These are phyloP conservation scores for Phortica magna DNA, from an alignment of 2,888 invertebrate species.

Conservation along the genomic window DNA sequence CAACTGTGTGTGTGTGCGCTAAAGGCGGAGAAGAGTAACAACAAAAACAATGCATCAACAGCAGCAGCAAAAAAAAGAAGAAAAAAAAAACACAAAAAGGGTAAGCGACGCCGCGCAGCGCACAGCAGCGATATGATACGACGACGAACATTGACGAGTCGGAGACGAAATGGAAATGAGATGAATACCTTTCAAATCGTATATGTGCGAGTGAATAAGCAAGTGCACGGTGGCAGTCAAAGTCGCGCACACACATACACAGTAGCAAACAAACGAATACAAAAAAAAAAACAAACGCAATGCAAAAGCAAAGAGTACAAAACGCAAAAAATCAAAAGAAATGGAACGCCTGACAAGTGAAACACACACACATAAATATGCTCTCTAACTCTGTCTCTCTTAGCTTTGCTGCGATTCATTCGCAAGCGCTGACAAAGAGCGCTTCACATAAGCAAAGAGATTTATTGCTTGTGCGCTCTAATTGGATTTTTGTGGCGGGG, in stretches of 20 bases:
- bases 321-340: no score
- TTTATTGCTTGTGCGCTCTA: slow-evolving; percentile 56
- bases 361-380: not conserved
- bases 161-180: slow-evolving; percentile 32
- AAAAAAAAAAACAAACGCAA: not conserved
- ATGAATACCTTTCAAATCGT: slow-evolving; percentile 28
- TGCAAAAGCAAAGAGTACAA: not conserved
- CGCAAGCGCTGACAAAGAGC: not conserved
- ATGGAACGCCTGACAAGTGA: slow-evolving; percentile 13
- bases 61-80: slow-evolving; percentile 46
- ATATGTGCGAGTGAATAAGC: slow-evolving; percentile 25
- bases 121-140: slow-evolving; percentile 9
- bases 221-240: not conserved
- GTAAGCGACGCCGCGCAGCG: slow-evolving; percentile 15
- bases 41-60: slow-evolving; percentile 38
- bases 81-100: slow-evolving; percentile 34
- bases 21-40: slow-evolving; percentile 48
- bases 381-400: not conserved
- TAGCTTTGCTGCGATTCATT: not conserved
- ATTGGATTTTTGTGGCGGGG: slow-evolving; percentile 52
- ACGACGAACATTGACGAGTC: slow-evolving; percentile 31
- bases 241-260: not conserved
- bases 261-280: not conserved
- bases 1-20: slow-evolving; percentile 32
- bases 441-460: slow-evolving; percentile 56